These are phyloP conservation scores for Oryzias woworae DNA, from an alignment of 2,113 vertebrate genomes.

Conservation along the genomic window DNA sequence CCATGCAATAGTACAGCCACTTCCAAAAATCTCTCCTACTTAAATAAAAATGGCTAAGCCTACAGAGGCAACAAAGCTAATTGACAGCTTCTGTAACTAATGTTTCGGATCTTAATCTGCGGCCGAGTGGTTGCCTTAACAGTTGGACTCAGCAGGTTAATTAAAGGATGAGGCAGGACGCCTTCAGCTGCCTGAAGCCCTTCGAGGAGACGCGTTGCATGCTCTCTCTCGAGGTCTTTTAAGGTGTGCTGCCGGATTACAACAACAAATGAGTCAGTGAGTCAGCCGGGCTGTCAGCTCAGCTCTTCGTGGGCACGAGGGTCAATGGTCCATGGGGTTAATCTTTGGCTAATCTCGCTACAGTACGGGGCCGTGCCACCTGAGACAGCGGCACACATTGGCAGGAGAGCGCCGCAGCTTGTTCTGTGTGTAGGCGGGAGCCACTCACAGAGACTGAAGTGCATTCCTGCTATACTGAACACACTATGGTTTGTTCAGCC, in stretches of 20 bases:
- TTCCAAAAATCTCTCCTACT: background rate
- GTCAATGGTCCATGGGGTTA: conserved; percentile 83
- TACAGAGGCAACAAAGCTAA: conserved; percentile 3
- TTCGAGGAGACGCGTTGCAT: background rate
- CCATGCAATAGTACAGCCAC: no score
- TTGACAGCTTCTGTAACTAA: conserved; percentile 35
- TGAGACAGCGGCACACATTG: conserved; percentile 50
- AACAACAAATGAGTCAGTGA: conserved; percentile 59
- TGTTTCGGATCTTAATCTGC: conserved; percentile 49
- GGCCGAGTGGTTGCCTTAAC: conserved; percentile 57
- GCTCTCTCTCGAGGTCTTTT: background rate
- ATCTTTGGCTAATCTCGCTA: conserved; percentile 83
- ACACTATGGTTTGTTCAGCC: conserved; percentile 26
- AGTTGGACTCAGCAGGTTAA: conserved; percentile 48
- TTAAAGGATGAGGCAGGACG: conserved; percentile 40
- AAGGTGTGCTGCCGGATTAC: conserved; percentile 74
- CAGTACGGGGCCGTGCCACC: conserved; percentile 70
- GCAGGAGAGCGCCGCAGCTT: conserved; percentile 4
- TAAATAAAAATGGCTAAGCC: background rate
- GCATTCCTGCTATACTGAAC: conserved; percentile 27
- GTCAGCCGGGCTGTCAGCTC: conserved; percentile 55
- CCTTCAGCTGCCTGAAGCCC: background rate
- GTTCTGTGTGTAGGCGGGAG: conserved; percentile 1
- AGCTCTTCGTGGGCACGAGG: conserved; percentile 75
- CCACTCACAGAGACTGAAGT: background rate